Conservation (phyloP, 1,140 invertebrate species). For the Pteromalus puparum region DNA sequence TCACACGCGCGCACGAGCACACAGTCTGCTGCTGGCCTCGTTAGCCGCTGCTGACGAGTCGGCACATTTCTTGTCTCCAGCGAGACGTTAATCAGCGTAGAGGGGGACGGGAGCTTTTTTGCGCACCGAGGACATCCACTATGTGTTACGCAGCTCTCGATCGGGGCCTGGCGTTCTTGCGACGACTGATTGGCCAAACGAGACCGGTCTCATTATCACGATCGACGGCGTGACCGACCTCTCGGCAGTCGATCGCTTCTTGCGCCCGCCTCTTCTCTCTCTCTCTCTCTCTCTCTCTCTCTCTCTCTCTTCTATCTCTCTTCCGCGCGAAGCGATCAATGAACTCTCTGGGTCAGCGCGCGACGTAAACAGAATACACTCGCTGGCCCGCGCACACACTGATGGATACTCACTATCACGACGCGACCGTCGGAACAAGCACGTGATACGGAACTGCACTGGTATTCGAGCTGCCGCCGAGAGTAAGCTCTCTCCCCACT, state of each 20-base stretch:
- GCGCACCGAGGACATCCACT: not conserved
- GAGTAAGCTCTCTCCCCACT: not conserved
- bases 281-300: not conserved
- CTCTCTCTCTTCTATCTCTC: not conserved
- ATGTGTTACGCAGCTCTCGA: not conserved
- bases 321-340: not conserved
- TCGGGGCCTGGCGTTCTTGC: not conserved
- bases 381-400: not conserved
- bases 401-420: not conserved
- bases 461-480: not conserved
- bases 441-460: not conserved
- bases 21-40: not conserved
- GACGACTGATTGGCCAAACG: not conserved
- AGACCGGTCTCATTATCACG: not conserved
- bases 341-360: not conserved
- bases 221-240: not conserved
- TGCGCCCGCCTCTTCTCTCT: not conserved
- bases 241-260: not conserved
- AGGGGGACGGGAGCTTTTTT: not conserved
- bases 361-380: not conserved
- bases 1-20: not conserved
- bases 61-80: not conserved
- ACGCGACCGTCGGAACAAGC: not conserved
- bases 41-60: too few relatives aligned
- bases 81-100: not conserved